Percentiles rank a stretch among this genome's conserved stretches.
Evolutionary conservation across 2,888 invertebrate species (phyloP).

Genomic region (Megalurothrips usitatus): DNA sequence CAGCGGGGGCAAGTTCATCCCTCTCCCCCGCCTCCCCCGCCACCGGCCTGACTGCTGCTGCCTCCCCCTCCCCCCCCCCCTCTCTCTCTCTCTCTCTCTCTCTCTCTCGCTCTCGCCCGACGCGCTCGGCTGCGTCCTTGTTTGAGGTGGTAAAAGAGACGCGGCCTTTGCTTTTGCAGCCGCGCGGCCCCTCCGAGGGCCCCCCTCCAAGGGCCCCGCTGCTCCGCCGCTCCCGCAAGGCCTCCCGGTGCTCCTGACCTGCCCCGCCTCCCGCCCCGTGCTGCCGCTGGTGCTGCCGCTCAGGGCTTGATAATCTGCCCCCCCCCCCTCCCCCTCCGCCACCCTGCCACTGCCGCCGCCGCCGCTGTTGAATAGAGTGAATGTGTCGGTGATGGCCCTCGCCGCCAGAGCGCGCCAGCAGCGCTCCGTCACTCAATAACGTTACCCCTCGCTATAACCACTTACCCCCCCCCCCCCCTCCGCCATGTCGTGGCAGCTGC

Average conservation of each 20-base stretch:
- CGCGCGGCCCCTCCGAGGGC: background rate
- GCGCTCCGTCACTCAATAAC: constrained; percentile 21
- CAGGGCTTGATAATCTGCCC: constrained; percentile 1
- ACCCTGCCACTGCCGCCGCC: background rate
- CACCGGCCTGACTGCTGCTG: no score
- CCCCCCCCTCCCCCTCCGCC: background rate
- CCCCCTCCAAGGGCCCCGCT: background rate
- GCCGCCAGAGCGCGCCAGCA: background rate
- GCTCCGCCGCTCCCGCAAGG: background rate
- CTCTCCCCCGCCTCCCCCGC: no score
- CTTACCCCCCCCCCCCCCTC: background rate
- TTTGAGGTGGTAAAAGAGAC: constrained; percentile 12
- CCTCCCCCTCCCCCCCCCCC: no score
- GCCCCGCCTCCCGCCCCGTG: background rate
- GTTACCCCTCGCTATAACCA: constrained; percentile 11
- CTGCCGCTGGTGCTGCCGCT: background rate
- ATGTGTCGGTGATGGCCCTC: constrained; percentile 15
- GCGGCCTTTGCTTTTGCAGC: background rate
- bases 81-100: no score
- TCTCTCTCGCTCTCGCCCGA: no score
- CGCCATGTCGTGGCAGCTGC: no score
- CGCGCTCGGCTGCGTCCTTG: background rate
- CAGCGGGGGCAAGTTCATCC: no score
- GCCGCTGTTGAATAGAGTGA: constrained; percentile 5
- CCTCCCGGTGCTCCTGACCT: background rate